phyloP scores from a whole-genome alignment of 2,888 invertebrate species.

The Campaea margaritaria region DNA sequence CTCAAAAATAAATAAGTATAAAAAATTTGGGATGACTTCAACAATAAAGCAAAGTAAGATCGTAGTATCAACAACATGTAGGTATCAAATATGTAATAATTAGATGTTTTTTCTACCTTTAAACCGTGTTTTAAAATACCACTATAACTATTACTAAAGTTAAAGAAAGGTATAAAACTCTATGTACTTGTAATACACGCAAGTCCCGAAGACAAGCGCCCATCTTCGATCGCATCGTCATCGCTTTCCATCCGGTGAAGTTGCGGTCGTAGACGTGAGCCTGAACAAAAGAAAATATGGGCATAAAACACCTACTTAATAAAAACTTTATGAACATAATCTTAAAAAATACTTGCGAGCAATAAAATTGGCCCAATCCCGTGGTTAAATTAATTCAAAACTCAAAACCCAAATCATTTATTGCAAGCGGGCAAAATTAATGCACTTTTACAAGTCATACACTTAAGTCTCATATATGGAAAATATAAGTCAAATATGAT shows the following conservation, averaged over 20 bases:
- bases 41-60: no score
- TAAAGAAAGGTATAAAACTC: neutral
- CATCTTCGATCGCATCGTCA: constrained; percentile 33
- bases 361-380: neutral
- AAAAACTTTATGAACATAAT: neutral
- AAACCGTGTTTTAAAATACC: neutral
- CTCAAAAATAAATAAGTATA: no score
- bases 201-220: constrained; percentile 23
- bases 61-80: no score
- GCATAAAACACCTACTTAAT: constrained; percentile 4
- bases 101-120: no score
- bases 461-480: no score
- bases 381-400: no score
- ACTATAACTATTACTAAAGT: neutral
- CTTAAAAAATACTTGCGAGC: neutral
- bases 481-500: no score
- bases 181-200: constrained; percentile 30
- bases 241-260: constrained; percentile 29
- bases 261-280: constrained; percentile 30
- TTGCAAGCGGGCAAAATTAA: no score
- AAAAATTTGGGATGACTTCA: no score
- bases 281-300: constrained; percentile 26
- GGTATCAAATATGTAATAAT: no score
- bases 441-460: no score
- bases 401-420: no score